phyloP scores from a whole-genome alignment of 2,113 vertebrate genomes.

The Takifugu flavidus region DNA sequence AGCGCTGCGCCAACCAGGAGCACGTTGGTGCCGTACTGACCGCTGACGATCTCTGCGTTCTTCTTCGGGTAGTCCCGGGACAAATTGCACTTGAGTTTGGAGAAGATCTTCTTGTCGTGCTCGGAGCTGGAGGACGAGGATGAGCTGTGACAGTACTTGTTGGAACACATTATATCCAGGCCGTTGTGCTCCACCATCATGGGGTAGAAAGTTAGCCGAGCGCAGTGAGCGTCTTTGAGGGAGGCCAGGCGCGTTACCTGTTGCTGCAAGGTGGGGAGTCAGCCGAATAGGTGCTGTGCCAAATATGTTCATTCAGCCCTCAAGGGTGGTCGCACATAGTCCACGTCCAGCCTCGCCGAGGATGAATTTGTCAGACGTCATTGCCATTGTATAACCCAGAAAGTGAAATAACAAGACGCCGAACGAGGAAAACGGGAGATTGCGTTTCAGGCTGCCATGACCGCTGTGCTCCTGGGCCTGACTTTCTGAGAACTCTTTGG shows the following conservation, averaged over 20 bases:
- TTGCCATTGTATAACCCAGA: conserved; percentile 54
- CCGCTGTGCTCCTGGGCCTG: conserved; percentile 1
- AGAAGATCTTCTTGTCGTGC: conserved; percentile 65
- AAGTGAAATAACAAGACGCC: conserved; percentile 48
- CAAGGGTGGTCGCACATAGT: conserved; percentile 44
- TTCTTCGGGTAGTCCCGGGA: conserved; percentile 80
- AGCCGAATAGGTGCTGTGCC: conserved; percentile 53
- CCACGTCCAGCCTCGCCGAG: conserved; percentile 38
- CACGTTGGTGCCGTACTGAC: conserved; percentile 92
- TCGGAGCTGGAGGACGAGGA: conserved; percentile 67
- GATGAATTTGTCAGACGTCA: conserved; percentile 52
- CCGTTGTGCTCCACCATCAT: conserved; percentile 71
- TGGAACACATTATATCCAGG: conserved; percentile 70
- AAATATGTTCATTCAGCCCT: conserved; percentile 69
- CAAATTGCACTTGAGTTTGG: conserved; percentile 59
- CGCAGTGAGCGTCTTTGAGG: conserved; percentile 57
- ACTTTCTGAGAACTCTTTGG: conserved; percentile 37
- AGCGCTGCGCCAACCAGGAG: conserved; percentile 86
- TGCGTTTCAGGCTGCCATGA: conserved; percentile 60
- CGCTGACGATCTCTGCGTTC: conserved; percentile 88
- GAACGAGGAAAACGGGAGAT: conserved; percentile 59
- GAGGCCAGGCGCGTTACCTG: conserved; percentile 52
- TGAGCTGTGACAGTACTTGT: conserved; percentile 66
- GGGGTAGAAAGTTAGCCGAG: conserved; percentile 7
- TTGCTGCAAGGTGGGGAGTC: conserved; percentile 54